A percentile compares a stretch with the other conserved stretches of the same genome.
Evolutionary conservation across 2,113 vertebrate species (phyloP).

Genomic region (Oryctolagus cuniculus): mOryCun1.1 NC_091433.1:108645501-108646000

Average conservation of each 20-base stretch:
- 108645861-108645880: background rate
- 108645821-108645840: background rate
- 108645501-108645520: too few relatives aligned
- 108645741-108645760: background rate
- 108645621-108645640: too few relatives aligned
- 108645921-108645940: conserved; percentile 6
- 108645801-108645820: background rate
- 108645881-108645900: background rate
- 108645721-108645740: background rate
- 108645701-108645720: too few relatives aligned
- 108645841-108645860: background rate
- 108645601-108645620: too few relatives aligned
- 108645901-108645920: background rate
- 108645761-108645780: background rate
- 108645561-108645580: too few relatives aligned
- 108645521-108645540: too few relatives aligned
- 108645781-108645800: background rate
- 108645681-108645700: too few relatives aligned
- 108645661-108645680: too few relatives aligned
- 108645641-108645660: too few relatives aligned
- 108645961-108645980: background rate
- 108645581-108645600: too few relatives aligned
- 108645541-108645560: too few relatives aligned
- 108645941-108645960: background rate
- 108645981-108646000: background rate